Conservation (phyloP, 1,140 invertebrate species). For the Scaptomyza montana region DNA sequence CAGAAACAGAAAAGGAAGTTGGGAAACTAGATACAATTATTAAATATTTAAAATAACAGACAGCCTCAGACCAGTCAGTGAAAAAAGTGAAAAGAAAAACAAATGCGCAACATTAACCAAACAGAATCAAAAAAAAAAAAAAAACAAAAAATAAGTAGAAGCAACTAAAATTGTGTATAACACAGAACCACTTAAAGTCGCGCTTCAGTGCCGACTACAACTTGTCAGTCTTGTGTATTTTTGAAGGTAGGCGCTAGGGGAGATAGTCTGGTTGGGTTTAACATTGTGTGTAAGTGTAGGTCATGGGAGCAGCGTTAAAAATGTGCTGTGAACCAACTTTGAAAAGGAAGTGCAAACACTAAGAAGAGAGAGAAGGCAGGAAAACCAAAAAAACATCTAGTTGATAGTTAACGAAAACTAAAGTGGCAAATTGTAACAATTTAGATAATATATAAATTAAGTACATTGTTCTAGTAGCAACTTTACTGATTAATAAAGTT, state of each 20-base stretch:
- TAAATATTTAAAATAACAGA: conserved; percentile 79
- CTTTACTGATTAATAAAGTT: background rate
- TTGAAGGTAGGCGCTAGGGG: background rate
- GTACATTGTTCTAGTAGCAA: background rate
- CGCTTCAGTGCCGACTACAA: conserved; percentile 53
- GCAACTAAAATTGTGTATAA: conserved; percentile 10
- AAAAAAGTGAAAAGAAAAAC: conserved; percentile 20
- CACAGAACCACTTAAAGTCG: conserved; percentile 61
- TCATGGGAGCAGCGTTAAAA: conserved; percentile 50
- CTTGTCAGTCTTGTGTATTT: conserved; percentile 28
- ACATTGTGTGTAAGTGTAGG: conserved; percentile 17
- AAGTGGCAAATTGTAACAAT: background rate
- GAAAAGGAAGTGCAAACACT: conserved; percentile 26
- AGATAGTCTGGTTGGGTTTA: background rate
- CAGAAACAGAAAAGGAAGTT: conserved; percentile 42
- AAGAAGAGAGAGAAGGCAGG: background rate
- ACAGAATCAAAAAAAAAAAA: background rate
- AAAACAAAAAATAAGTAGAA: background rate
- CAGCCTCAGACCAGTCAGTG: conserved; percentile 4
- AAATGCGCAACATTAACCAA: background rate
- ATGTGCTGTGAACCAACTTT: conserved; percentile 59
- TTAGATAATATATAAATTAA: no score
- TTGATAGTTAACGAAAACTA: no score
- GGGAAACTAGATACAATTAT: conserved; percentile 80
- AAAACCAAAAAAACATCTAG: no score